Base-by-base conservation (phyloP, 2,888 invertebrate species). In the Agrochola lota region DNA sequence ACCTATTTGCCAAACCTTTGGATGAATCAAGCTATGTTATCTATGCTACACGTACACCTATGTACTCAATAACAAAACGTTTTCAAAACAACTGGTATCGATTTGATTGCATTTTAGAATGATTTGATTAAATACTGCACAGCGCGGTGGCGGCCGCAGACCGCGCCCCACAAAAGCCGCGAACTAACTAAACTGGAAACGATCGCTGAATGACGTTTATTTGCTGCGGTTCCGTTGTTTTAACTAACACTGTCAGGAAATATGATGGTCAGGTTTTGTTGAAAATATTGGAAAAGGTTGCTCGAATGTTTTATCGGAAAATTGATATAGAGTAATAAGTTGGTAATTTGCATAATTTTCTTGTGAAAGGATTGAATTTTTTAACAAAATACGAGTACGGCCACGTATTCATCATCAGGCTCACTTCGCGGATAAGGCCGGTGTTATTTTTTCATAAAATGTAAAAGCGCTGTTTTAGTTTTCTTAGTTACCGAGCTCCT, bases 141-240 rank as follows among this genome's bases (percentile, higher is more conserved):
- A 46, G 59, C 17, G 23, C 20, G 23, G 63, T 9, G 6, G 26
- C 1, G 20, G 40, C 85, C 81, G n/a, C 80, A 57, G 62, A 57
- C 85, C 83, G 52, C 77, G 11, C 35, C 46, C 80, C 84, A 77
- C 81, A 69, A 68, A 64, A 83, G 63, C 85, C 85, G 20, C 77
- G 9, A 40, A 43, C 83, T 80, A 77, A 85, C 85, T 83, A 73
- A 82, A 74, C 72, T 82, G 74, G 49, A 73, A 81, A 66, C 63
- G 74, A 84, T 84, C 81, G 55, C 71, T 60, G 73, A 72, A 78
- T 75, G 67, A 85, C 68, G 49, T 71, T 85, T 85, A 85, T 85
- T 64, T 63, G 49, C 30, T 73, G 85, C 70, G 85, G 83, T 81
- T 77, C 23, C 63, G 71, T 71, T 71, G 80, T 85, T 80, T 83